A percentile compares a stretch with the other conserved stretches of the same genome.
Evolutionary conservation across 2,888 invertebrate genomes (phyloP).

Genomic region (Lasioglossum marginatum): DNA sequence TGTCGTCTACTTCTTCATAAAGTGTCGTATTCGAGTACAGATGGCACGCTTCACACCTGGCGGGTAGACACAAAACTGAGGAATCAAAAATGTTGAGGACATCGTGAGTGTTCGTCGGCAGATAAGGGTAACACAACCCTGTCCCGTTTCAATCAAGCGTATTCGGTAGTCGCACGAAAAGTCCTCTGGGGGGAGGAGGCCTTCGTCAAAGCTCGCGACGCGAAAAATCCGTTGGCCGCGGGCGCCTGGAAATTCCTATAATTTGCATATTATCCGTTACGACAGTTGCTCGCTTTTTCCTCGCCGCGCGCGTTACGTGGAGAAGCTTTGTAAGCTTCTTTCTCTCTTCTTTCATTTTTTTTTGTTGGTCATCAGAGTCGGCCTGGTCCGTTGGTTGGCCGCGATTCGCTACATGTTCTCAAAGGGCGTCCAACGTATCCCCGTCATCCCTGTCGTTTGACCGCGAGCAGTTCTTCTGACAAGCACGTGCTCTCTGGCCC

Average conservation of each 20-base stretch:
- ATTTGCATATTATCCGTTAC: slow-evolving; percentile 79
- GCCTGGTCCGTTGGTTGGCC: slow-evolving; percentile 64
- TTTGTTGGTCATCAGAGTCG: slow-evolving; percentile 69
- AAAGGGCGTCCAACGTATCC: slow-evolving; percentile 66
- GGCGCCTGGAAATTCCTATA: slow-evolving; percentile 58
- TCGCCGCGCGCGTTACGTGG: slow-evolving; percentile 46
- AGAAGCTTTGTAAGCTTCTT: slow-evolving; percentile 49
- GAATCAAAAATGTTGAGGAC: background rate
- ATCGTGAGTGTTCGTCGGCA: background rate
- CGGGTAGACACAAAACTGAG: background rate
- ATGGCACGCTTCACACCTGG: background rate
- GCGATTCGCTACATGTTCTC: slow-evolving; percentile 78
- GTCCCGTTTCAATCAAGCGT: background rate
- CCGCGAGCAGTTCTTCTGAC: slow-evolving; percentile 63
- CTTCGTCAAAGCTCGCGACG: slow-evolving; percentile 18
- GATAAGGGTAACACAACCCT: background rate
- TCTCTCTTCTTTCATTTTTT: slow-evolving; percentile 29
- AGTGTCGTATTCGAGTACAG: background rate
- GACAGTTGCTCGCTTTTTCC: slow-evolving; percentile 68
- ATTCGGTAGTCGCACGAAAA: slow-evolving; percentile 11
- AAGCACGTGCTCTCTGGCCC: slow-evolving; percentile 50
- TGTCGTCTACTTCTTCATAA: background rate
- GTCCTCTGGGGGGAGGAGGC: background rate
- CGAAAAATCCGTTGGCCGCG: slow-evolving; percentile 63
- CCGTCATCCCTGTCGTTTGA: slow-evolving; percentile 67